Evolutionary conservation across 1,140 invertebrate genomes (phyloP).

Genomic region (Diuraphis noxia): DNA sequence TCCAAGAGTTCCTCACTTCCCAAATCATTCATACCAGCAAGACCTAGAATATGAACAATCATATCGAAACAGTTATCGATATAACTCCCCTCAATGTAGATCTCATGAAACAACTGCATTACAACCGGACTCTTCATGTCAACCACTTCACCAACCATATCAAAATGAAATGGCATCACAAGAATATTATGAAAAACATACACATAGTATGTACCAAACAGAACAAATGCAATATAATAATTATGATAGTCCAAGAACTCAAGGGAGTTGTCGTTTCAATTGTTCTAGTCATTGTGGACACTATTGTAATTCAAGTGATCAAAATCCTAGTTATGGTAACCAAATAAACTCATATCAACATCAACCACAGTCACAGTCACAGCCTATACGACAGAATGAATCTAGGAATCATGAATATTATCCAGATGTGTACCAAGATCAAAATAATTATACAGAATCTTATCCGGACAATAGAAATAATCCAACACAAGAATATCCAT

Average conservation of each 20-base stretch:
- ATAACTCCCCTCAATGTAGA: conserved; percentile 40
- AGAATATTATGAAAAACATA: conserved; percentile 40
- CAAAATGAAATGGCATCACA: conserved; percentile 14
- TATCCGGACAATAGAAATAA: background rate
- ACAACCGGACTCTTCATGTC: conserved; percentile 24
- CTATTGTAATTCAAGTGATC: conserved; percentile 32
- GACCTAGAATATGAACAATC: conserved; percentile 41
- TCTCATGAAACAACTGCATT: conserved; percentile 37
- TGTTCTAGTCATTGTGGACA: conserved; percentile 53
- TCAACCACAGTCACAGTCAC: conserved; percentile 25
- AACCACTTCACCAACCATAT: conserved; percentile 24
- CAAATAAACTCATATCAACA: conserved; percentile 43
- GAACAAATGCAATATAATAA: conserved; percentile 44
- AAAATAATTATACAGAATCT: conserved; percentile 38
- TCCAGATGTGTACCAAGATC: conserved; percentile 36
- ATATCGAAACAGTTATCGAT: conserved; percentile 25
- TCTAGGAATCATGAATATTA: conserved; percentile 37
- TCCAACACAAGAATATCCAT: background rate
- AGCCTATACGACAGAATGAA: conserved; percentile 3
- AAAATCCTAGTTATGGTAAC: conserved; percentile 38
- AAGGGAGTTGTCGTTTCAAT: conserved; percentile 32
- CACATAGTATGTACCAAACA: conserved; percentile 2
- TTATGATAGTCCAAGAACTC: conserved; percentile 45
- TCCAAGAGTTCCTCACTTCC: conserved; percentile 40
- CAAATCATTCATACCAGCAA: conserved; percentile 28